Evolutionary conservation across 2,888 invertebrate genomes (phyloP), one percentile per base, ranked within the genome.

Genomic region (Euplexia lucipara): DNA sequence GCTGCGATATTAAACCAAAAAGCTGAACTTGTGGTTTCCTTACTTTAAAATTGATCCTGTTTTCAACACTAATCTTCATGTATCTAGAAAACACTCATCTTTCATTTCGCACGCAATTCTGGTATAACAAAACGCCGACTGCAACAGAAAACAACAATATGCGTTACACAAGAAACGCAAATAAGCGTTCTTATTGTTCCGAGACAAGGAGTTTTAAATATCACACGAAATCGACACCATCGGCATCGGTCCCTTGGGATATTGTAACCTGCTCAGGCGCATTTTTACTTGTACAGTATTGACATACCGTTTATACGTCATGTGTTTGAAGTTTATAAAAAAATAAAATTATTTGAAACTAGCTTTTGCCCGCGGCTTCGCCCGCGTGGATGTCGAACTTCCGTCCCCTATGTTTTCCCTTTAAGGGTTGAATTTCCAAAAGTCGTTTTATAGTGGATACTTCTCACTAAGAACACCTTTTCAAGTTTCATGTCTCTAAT

Each of bases 111-210:
- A 37, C 20, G 35, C 32, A 54, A 51, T 47, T 26, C 42, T 26
- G 26, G 37, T 18, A 37, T 9, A 42, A 48, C 45, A 37, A 16
- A 35, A 63, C 16, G 37, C 39, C 49, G 54, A 34, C 48, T 26
- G 68, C 30, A 67, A 49, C 12, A 42, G 22, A 51, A 76, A 39
- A 35, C 12, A 44, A 61, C 44, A 56, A 56, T 61, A 39, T 44
- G 65, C 56, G 79, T 74, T 45, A 66, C 41, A 45, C 44, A 70
- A 75, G 66, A 57, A 54, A 59, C 30, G 20, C 65, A 45, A 30
- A 34, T 53, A 71, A 56, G 65, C 65, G 26, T 26, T 56, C 10
- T 44, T 37, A 71, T 71, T 77, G 78, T 74, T 54, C 20, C 14
- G 16, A 48, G 32, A 44, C 44, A 44, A 37, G 37, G 39, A 5